Evolutionary conservation across 2,113 vertebrate genomes (phyloP).

Genomic region (Pangasianodon gigas): DNA sequence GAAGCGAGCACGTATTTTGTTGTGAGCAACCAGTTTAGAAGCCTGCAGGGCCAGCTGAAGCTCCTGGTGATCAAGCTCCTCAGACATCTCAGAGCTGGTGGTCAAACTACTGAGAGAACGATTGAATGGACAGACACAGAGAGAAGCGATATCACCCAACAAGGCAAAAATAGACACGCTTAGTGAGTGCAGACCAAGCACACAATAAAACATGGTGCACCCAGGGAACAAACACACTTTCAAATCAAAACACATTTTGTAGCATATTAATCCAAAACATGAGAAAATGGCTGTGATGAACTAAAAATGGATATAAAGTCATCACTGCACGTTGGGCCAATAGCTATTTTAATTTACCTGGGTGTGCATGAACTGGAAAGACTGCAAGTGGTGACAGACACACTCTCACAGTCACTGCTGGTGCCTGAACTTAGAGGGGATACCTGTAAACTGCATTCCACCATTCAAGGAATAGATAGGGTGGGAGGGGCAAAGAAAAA

Average conservation of each 20-base stretch:
- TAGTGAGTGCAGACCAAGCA: background rate
- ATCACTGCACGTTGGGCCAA: background rate
- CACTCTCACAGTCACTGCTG: slow-evolving; percentile 91
- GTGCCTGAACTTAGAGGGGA: slow-evolving; percentile 86
- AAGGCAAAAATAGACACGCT: background rate
- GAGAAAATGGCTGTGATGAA: background rate
- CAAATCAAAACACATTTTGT: background rate
- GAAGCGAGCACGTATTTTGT: slow-evolving; percentile 93
- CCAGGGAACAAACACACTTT: background rate
- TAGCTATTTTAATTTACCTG: slow-evolving; percentile 76
- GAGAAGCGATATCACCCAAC: background rate
- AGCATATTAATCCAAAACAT: slow-evolving; percentile 1
- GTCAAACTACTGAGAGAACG: slow-evolving; percentile 77
- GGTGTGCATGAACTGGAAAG: slow-evolving; percentile 84
- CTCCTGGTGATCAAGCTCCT: slow-evolving; percentile 78
- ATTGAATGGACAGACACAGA: slow-evolving; percentile 10
- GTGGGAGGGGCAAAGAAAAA: slow-evolving; percentile 39
- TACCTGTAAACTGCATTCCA: slow-evolving; percentile 80
- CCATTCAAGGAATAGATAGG: slow-evolving; percentile 45
- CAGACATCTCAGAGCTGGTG: slow-evolving; percentile 79
- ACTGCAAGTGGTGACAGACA: slow-evolving; percentile 92
- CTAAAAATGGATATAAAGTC: background rate
- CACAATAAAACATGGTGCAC: background rate
- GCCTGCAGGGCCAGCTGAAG: slow-evolving; percentile 78
- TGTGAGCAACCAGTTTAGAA: slow-evolving; percentile 80